Evolutionary conservation across 2,888 invertebrate genomes (phyloP).

Genomic region (Neoaliturus tenellus): DNA sequence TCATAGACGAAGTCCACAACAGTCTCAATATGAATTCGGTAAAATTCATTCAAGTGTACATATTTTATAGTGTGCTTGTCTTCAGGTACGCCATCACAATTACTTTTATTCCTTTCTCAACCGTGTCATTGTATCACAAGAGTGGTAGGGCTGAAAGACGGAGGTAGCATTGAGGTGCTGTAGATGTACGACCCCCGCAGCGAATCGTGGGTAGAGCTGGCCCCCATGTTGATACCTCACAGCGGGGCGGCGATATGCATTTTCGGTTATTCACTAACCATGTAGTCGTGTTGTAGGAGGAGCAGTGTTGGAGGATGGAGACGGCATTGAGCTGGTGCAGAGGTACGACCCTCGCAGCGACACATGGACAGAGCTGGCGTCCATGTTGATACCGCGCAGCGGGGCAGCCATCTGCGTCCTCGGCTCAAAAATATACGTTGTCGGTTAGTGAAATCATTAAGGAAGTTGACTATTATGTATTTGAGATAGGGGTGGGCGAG

Average conservation of each 20-base stretch:
- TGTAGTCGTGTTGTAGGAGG: constrained; percentile 73
- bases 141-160: background rate
- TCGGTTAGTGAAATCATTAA: no score
- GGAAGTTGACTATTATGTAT: no score
- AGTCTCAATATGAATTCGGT: no score
- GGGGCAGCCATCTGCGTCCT: constrained; percentile 71
- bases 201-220: background rate
- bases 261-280: no score
- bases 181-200: background rate
- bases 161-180: background rate
- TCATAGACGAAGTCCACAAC: no score
- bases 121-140: background rate
- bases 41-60: no score
- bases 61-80: no score
- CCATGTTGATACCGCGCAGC: constrained; percentile 73
- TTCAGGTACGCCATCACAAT: no score
- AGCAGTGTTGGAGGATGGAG: constrained; percentile 74
- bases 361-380: constrained; percentile 72
- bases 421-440: constrained; percentile 72
- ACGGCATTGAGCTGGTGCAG: constrained; percentile 73
- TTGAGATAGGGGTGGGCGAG: no score
- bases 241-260: background rate
- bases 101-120: no score
- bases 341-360: constrained; percentile 72
- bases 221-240: background rate